phyloP scores from a whole-genome alignment of 2,888 invertebrate species.

The Glaucopsyche alexis region DNA sequence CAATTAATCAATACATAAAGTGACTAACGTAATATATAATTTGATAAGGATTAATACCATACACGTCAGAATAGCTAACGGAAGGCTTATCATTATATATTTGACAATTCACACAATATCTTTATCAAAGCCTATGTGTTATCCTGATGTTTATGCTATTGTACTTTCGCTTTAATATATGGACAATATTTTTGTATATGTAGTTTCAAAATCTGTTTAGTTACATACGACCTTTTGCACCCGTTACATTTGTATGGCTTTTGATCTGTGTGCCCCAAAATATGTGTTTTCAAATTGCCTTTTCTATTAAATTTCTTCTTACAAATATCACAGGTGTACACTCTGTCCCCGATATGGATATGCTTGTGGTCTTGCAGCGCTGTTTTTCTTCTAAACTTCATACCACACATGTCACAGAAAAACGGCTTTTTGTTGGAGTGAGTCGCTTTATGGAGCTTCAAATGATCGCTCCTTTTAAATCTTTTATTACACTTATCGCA shows the following conservation, averaged over 20 bases:
- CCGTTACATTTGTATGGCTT: neutral
- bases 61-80: too few species aligned
- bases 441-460: neutral
- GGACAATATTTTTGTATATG: neutral
- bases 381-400: neutral
- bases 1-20: too few species aligned
- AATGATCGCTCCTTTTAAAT: slow-evolving; percentile 1
- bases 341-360: neutral
- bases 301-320: neutral
- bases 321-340: slow-evolving; percentile 2
- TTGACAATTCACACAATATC: too few species aligned
- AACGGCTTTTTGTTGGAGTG: neutral
- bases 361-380: neutral
- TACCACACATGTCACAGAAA: neutral
- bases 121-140: too few species aligned
- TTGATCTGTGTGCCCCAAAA: neutral
- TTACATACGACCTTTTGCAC: neutral
- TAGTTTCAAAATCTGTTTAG: neutral
- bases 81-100: too few species aligned
- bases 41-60: too few species aligned
- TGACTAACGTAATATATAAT: too few species aligned
- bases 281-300: slow-evolving; percentile 4
- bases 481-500: neutral
- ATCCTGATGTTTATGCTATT: too few species aligned
- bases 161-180: neutral